phyloP scores from a whole-genome alignment of 2,113 vertebrate genomes.

The Alouatta palliata region DNA sequence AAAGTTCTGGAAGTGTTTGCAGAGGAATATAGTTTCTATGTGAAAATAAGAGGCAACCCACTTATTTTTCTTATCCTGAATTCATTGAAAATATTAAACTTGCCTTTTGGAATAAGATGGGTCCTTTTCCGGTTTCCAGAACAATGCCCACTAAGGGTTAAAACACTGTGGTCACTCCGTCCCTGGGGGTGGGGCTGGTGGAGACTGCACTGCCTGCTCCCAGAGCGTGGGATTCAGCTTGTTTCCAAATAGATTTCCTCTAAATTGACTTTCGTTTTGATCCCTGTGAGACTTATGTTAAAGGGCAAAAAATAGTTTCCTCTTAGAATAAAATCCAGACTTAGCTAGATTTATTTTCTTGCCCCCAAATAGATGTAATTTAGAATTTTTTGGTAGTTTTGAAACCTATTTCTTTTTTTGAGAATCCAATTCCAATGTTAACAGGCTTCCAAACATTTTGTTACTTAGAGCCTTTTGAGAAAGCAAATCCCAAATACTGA shows the following conservation, averaged over 20 bases:
- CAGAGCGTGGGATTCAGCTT: conserved; percentile 67
- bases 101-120: neutral
- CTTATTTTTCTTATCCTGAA: neutral
- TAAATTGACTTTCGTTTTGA: conserved; percentile 77
- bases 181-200: neutral
- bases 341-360: conserved; percentile 7
- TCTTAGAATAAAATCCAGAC: conserved; percentile 23
- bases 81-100: neutral
- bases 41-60: no score
- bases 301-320: conserved; percentile 19
- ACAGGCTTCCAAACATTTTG: neutral
- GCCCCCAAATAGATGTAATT: conserved; percentile 41
- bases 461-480: neutral
- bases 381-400: conserved; percentile 67
- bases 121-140: neutral
- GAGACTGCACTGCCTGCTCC: conserved; percentile 41
- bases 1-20: conserved; percentile 26
- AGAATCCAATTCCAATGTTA: neutral
- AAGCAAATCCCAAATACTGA: neutral
- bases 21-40: neutral
- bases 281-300: conserved; percentile 68
- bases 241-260: conserved; percentile 78
- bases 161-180: conserved; percentile 36
- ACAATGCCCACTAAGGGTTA: conserved; percentile 63
- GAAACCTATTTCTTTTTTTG: neutral